Evolutionary conservation across 2,113 vertebrate genomes (phyloP).

Genomic region (Mesocricetus auratus): DNA sequence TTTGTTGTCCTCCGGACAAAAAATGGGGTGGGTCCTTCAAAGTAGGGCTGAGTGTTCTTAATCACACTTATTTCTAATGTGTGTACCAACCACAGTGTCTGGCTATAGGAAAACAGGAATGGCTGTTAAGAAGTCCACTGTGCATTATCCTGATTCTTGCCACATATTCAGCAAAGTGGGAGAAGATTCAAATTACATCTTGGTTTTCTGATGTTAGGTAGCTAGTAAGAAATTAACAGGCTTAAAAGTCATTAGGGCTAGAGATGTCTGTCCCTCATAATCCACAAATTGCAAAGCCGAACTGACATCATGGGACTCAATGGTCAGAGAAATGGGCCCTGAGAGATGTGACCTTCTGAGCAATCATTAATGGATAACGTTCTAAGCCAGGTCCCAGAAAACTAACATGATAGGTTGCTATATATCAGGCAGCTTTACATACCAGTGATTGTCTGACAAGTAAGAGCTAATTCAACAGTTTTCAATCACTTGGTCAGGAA

Average conservation of each 20-base stretch:
- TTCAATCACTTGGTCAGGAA: neutral
- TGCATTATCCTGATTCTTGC: neutral
- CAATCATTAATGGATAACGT: neutral
- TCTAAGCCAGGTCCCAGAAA: neutral
- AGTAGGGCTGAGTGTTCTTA: neutral
- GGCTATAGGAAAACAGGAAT: neutral
- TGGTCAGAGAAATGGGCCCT: neutral
- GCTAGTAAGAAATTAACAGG: neutral
- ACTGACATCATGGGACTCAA: neutral
- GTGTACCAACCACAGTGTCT: neutral
- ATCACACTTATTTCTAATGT: neutral
- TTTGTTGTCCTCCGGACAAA: accelerated
- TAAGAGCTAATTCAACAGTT: neutral
- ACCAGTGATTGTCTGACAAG: neutral
- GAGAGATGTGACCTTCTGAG: neutral
- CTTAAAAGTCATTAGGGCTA: neutral
- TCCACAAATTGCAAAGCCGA: neutral
- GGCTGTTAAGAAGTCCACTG: neutral
- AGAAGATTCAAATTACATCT: neutral
- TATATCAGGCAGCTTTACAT: neutral
- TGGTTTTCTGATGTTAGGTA: neutral
- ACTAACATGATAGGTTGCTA: neutral
- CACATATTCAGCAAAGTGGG: neutral
- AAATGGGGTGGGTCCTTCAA: accelerated
- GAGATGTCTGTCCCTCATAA: neutral